These are phyloP conservation scores for Andrena bicolor DNA, from an alignment of 2,888 invertebrate species.

Conservation along the genomic window DNA sequence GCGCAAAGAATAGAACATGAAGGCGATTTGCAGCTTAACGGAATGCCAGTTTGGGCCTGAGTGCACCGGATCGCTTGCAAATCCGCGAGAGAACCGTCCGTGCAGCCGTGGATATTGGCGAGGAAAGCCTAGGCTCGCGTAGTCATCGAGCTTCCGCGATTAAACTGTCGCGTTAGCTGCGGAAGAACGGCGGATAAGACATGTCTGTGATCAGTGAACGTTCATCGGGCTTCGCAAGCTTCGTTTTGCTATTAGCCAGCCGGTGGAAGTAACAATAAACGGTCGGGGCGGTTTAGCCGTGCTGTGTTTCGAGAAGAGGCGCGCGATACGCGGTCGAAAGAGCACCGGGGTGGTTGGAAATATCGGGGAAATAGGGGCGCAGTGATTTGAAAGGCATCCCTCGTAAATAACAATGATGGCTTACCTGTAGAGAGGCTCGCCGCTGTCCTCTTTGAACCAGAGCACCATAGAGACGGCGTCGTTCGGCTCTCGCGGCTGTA, in stretches of 20 bases:
- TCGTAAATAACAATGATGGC: slow-evolving; percentile 56
- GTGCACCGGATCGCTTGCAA: slow-evolving; percentile 1
- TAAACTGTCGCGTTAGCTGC: neutral
- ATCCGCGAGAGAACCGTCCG: slow-evolving; percentile 1
- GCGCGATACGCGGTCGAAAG: too few species aligned
- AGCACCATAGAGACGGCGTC: slow-evolving; percentile 96
- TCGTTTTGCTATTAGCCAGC: too few species aligned
- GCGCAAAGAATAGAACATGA: slow-evolving; percentile 48
- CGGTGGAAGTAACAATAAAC: too few species aligned
- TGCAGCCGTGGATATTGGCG: slow-evolving; percentile 1
- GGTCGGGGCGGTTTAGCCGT: too few species aligned
- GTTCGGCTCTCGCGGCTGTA: slow-evolving; percentile 92
- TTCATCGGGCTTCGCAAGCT: too few species aligned
- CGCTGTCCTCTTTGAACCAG: slow-evolving; percentile 95
- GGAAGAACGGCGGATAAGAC: neutral
- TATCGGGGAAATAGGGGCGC: neutral
- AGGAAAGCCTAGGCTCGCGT: neutral
- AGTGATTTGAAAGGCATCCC: slow-evolving; percentile 25
- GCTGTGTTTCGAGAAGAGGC: too few species aligned
- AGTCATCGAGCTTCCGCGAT: neutral
- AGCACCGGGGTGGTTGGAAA: neutral
- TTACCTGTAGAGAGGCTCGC: slow-evolving; percentile 92
- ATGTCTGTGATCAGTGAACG: neutral
- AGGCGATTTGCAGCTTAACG: slow-evolving; percentile 59
- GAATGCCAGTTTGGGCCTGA: slow-evolving; percentile 43